Base-by-base conservation (phyloP, 2,113 vertebrate species). In the Tyto alba region DNA sequence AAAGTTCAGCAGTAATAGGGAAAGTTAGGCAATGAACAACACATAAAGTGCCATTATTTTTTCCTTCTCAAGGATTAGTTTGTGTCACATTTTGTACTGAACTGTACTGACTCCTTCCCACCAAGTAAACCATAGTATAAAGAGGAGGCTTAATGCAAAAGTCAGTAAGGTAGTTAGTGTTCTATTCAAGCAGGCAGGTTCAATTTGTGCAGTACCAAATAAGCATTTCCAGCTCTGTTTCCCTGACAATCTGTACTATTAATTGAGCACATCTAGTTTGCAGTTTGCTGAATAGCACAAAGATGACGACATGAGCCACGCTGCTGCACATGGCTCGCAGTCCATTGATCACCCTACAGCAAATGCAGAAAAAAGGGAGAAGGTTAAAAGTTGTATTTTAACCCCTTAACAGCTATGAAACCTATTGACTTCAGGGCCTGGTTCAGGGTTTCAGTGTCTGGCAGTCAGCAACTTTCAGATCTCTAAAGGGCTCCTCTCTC, bases 121-220 rank as follows among this genome's bases (percentile, higher is more conserved):
- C 41, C 77, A 88, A 79, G 26, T 47, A 79, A 85, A 90, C 74
- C 45, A 21, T 45, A 59, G 67, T 47, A 68, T 81, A 72, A 93
- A 87, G 62, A 76, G 38, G 23, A 91, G 26, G 57, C 53, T 86
- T 92, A 67, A 88, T 77, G 71, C 50, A 62, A 88, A 76, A 34
- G 55, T 85, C 73, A 62, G 29, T 38, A 67, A 91, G 63, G 89
- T 69, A 95, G 91, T 92, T 95, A 93, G 84, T 80, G 83, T 41
- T 95, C 95, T 85, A 88, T 73, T 93, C 88, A 94, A 89, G 80
- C 63, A 88, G 95, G 66, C 84, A 91, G 69, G 69, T 95, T 95
- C 76, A 85, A 53, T 96, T 95, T 62, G 73, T 41, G 59, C 41
- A 53, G 63, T 72, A 92, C 57, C 63, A 87, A 85, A 82, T 95